These are phyloP conservation scores for Dicentrarchus labrax DNA, from an alignment of 2,113 vertebrate species.

Conservation along the genomic window DNA sequence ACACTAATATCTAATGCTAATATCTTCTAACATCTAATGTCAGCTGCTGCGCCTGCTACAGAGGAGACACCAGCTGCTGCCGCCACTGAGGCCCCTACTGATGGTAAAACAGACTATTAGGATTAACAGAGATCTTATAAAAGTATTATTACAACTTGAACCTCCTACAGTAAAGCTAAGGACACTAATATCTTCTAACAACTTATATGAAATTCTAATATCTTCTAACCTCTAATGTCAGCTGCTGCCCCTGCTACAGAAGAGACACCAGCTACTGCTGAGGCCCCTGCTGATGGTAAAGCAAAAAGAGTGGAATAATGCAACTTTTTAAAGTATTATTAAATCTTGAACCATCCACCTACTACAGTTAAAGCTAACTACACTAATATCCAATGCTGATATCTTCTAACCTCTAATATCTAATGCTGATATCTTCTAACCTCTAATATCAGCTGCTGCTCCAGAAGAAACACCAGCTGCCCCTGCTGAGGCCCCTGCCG, in stretches of 20 bases:
- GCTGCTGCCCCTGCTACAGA: conserved; percentile 21
- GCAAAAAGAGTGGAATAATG: neutral
- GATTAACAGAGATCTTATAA: neutral
- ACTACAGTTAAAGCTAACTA: neutral
- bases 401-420: conserved; percentile 11
- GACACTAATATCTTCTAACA: conserved; percentile 28
- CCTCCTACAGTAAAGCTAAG: neutral
- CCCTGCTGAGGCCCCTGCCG: conserved; percentile 22
- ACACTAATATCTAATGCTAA: neutral
- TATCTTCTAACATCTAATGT: conserved; percentile 28
- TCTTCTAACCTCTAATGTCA: conserved; percentile 27
- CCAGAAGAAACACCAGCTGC: conserved; percentile 30
- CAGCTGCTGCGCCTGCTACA: conserved; percentile 20
- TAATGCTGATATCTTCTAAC: conserved; percentile 23
- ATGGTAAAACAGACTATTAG: conserved; percentile 30
- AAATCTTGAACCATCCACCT: neutral
- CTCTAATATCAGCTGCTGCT: conserved; percentile 18
- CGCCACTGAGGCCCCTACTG: conserved; percentile 32
- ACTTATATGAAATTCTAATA: neutral
- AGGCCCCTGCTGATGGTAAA: conserved; percentile 44
- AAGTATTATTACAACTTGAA: neutral
- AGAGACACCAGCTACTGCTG: conserved; percentile 15
- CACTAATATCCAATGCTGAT: conserved; percentile 10
- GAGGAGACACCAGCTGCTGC: conserved; percentile 30
- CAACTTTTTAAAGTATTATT: neutral